Percentiles rank a stretch among this genome's conserved stretches.
phyloP scores from a whole-genome alignment of 2,797 vertebrate genomes.

The Sebastolobus altivelis region DNA sequence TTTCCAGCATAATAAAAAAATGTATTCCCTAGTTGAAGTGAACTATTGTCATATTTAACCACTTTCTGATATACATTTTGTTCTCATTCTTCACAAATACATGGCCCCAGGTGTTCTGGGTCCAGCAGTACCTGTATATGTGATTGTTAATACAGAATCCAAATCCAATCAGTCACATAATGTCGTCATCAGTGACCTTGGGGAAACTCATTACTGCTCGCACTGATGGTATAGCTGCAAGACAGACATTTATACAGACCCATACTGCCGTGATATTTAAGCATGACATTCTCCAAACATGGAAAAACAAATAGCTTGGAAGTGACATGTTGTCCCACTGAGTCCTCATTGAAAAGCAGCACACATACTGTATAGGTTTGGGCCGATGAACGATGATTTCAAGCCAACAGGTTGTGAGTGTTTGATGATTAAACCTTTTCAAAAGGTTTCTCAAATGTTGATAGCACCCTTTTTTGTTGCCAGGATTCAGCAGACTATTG shows the following conservation, averaged over 20 bases:
- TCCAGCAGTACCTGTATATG: neutral
- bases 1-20: neutral
- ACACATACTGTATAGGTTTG: neutral
- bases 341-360: neutral
- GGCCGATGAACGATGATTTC: neutral
- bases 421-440: neutral
- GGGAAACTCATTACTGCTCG: slow-evolving; percentile 31
- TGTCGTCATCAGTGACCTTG: neutral
- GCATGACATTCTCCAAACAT: slow-evolving; percentile 38
- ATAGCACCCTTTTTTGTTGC: neutral
- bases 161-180: neutral
- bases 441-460: neutral
- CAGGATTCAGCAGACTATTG: neutral
- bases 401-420: neutral
- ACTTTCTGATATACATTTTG: neutral
- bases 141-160: slow-evolving; percentile 1
- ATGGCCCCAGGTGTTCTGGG: neutral
- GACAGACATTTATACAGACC: neutral
- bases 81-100: neutral
- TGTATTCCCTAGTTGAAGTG: neutral
- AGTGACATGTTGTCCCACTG: neutral
- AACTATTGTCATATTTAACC: neutral
- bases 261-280: slow-evolving; percentile 42
- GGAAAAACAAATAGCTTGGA: slow-evolving; percentile 22
- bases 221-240: slow-evolving; percentile 12